phyloP scores from a whole-genome alignment of 2,888 invertebrate genomes.

The Spilosoma lubricipeda region DNA sequence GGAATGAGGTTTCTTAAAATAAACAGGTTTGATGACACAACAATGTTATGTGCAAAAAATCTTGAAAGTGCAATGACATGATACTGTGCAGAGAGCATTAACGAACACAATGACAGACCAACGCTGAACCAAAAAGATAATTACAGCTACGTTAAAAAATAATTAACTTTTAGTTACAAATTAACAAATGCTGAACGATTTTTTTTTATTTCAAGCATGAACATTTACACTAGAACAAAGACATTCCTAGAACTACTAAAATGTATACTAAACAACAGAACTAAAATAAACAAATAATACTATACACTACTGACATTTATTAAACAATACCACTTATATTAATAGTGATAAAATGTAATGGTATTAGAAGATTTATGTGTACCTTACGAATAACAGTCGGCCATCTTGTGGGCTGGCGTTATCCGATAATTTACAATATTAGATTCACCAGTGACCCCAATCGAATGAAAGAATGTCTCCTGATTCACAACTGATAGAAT shows the following conservation, averaged over 20 bases:
- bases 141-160: conserved; percentile 19
- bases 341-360: conserved; percentile 55
- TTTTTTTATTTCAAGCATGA: conserved; percentile 60
- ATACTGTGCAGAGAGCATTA: conserved; percentile 19
- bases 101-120: conserved; percentile 19
- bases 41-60: conserved; percentile 37
- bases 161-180: conserved; percentile 39
- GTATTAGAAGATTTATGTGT: conserved; percentile 75
- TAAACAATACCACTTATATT: conserved; percentile 49
- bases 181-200: conserved; percentile 47
- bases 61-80: conserved; percentile 43
- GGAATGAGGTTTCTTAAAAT: conserved; percentile 39
- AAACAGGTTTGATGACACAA: conserved; percentile 46
- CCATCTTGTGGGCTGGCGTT: conserved; percentile 86
- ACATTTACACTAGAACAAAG: conserved; percentile 72
- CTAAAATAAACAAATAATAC: conserved; percentile 46
- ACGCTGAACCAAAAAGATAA: conserved; percentile 11
- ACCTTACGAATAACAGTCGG: conserved; percentile 86
- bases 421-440: conserved; percentile 78
- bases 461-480: conserved; percentile 61
- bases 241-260: conserved; percentile 51
- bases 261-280: conserved; percentile 33
- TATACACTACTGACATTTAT: conserved; percentile 42
- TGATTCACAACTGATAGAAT: conserved; percentile 55
- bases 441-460: conserved; percentile 66